Conservation (phyloP, 2,888 invertebrate genomes). For the Orthosia gracilis region DNA sequence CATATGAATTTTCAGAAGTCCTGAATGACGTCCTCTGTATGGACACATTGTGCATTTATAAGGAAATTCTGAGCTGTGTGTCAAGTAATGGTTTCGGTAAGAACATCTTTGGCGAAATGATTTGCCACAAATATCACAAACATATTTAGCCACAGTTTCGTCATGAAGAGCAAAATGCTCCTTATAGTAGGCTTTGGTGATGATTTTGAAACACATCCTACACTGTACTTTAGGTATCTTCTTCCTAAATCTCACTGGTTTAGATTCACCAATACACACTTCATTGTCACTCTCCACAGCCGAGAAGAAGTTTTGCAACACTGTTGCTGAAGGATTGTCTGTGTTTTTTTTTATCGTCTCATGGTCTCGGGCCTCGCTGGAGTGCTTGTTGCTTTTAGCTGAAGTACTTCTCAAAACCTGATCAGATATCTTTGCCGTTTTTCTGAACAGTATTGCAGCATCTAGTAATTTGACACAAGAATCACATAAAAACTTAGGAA, state of each 20-base stretch:
- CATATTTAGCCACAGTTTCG: slow-evolving; percentile 67
- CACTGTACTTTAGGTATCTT: slow-evolving; percentile 45
- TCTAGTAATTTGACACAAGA: slow-evolving; percentile 78
- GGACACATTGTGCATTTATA: slow-evolving; percentile 79
- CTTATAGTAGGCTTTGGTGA: slow-evolving; percentile 44
- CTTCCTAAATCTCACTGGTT: slow-evolving; percentile 10
- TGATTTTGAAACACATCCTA: slow-evolving; percentile 51
- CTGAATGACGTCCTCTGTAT: slow-evolving; percentile 75
- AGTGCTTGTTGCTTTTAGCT: neutral
- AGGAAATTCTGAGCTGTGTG: slow-evolving; percentile 77
- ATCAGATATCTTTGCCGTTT: slow-evolving; percentile 76
- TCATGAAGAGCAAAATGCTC: slow-evolving; percentile 70
- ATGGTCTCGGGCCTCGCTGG: neutral
- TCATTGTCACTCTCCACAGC: slow-evolving; percentile 40
- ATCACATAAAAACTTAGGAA: slow-evolving; percentile 79
- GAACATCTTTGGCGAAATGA: slow-evolving; percentile 78
- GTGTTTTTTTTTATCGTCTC: slow-evolving; percentile 20
- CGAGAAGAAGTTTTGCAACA: slow-evolving; percentile 37
- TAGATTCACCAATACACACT: slow-evolving; percentile 7
- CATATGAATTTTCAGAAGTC: slow-evolving; percentile 78
- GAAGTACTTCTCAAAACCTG: slow-evolving; percentile 66
- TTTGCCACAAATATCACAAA: slow-evolving; percentile 82
- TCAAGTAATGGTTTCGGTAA: slow-evolving; percentile 77
- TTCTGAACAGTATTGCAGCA: slow-evolving; percentile 78
- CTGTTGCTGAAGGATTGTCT: slow-evolving; percentile 16